Evolutionary conservation across 1,140 invertebrate genomes (phyloP).

Genomic region (Wasmannia auropunctata): DNA sequence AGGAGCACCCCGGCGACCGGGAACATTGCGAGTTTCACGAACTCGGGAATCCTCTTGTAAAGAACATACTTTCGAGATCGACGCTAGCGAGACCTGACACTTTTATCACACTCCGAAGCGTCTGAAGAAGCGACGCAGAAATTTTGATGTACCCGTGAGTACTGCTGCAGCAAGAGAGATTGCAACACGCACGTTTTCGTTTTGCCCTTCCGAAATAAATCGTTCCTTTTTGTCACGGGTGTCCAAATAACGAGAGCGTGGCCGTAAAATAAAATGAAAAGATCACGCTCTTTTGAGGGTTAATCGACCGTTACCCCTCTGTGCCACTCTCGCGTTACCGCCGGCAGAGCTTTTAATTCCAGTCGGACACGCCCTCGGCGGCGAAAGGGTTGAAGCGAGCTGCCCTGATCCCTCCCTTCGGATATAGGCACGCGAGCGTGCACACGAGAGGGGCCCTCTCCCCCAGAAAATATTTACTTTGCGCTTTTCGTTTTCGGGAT

Average conservation of each 20-base stretch:
- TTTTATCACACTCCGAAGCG: not conserved
- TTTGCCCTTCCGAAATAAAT: not conserved
- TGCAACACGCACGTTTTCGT: too few relatives aligned
- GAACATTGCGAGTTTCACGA: not conserved
- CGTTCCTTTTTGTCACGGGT: not conserved
- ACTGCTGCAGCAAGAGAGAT: not conserved
- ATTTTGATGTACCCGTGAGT: not conserved
- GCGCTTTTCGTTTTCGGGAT: conserved; percentile 22
- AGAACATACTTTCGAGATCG: conserved; percentile 3
- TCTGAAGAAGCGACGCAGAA: not conserved
- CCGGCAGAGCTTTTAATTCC: conserved; percentile 27
- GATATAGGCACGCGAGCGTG: not conserved
- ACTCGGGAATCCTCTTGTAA: not conserved
- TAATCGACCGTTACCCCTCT: conserved; percentile 8
- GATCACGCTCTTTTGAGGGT: conserved; percentile 27
- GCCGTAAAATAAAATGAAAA: conserved; percentile 15
- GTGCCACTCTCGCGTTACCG: conserved; percentile 9
- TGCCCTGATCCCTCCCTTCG: too few relatives aligned
- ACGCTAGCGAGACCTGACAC: not conserved
- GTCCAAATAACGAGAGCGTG: not conserved
- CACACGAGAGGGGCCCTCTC: not conserved
- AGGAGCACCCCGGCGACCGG: not conserved
- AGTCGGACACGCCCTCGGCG: conserved; percentile 18
- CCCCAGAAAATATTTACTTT: conserved; percentile 10
- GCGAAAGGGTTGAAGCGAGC: conserved; percentile 1